Base-by-base conservation (phyloP, 2,888 invertebrate species). In the Eudasyphora cyanicolor region DNA sequence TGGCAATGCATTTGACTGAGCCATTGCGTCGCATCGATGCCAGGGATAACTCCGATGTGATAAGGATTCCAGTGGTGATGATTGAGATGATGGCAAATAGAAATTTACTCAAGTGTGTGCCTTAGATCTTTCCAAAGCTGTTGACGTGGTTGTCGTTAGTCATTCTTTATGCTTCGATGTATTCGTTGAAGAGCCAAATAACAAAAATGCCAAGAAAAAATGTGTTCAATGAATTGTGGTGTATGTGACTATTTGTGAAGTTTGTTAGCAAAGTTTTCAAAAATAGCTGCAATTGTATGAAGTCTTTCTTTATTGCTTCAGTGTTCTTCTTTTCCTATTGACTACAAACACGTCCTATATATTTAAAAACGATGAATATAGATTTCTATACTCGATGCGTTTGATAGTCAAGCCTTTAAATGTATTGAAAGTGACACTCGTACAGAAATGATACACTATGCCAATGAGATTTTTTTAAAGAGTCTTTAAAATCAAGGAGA, bases 221-320 rank as follows among this genome's bases (percentile, higher is more conserved):
- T 67, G 42, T 67, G 67, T 42, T 24, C 67, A 42, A 42, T 67
- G 67, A 38, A 67, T 67, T 67, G 67, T 67, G 67, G 67, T 67
- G 67, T 64, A 64, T 35, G 67, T 64, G 64, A 38, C 64, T 64
- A 17, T 42, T 67, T 67, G 38, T 17, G 67, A 38, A 24, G 67
- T 67, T 38, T 67, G 67, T 42, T 67, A 67, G 42, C 21, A 67
- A 67, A 67, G 12, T 67, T 67, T 14, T 21, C 0, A 19, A 4
- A 60, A 67, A 67, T 67, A 42, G 38, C 35, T 67, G 19, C 67
- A 67, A 12, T 17, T 42, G 24, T 21, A 35, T 21, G 14, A 12
- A 24, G 21, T 67, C 38, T 27, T 45, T 10, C 24, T 60, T 51
- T 51, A n/a, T n/a, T n/a, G n/a, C n/a, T n/a, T n/a, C n/a, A n/a